These are phyloP conservation scores for Canis aureus DNA, from an alignment of 2,113 vertebrate genomes.

Conservation along the genomic window DNA sequence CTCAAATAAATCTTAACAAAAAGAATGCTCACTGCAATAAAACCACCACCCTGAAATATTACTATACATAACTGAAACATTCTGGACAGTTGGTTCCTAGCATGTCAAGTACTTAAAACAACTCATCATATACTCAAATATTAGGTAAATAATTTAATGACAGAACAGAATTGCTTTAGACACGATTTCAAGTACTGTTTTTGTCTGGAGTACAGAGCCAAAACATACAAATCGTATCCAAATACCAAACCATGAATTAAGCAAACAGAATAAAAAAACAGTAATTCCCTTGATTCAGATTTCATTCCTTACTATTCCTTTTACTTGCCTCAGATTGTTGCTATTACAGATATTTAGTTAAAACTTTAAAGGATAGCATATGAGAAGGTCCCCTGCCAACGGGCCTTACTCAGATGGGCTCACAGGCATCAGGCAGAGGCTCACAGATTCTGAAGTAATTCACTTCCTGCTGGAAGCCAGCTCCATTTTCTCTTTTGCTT, in stretches of 20 bases:
- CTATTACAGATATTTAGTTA: not conserved
- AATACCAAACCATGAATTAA: conserved; percentile 29
- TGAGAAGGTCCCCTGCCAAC: not conserved
- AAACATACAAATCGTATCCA: conserved; percentile 20
- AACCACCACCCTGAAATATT: not conserved
- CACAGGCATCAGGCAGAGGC: not conserved
- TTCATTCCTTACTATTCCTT: not conserved
- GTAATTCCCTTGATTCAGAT: not conserved
- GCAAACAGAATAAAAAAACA: not conserved
- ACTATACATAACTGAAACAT: not conserved
- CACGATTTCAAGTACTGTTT: conserved; percentile 46
- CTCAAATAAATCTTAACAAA: not conserved
- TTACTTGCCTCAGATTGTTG: not conserved
- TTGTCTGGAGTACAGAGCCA: conserved; percentile 15
- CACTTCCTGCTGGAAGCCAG: not conserved
- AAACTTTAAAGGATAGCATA: not conserved
- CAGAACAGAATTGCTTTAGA: conserved; percentile 47
- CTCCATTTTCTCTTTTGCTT: not conserved
- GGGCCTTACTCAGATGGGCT: not conserved
- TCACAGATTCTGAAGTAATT: not conserved
- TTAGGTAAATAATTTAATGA: conserved; percentile 76
- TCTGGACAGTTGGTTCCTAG: not conserved
- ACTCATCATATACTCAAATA: not conserved
- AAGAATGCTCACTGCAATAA: not conserved
- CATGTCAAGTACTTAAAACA: not conserved